phyloP scores from a whole-genome alignment of 1,140 invertebrate genomes.

The Trichonephila inaurata region DNA sequence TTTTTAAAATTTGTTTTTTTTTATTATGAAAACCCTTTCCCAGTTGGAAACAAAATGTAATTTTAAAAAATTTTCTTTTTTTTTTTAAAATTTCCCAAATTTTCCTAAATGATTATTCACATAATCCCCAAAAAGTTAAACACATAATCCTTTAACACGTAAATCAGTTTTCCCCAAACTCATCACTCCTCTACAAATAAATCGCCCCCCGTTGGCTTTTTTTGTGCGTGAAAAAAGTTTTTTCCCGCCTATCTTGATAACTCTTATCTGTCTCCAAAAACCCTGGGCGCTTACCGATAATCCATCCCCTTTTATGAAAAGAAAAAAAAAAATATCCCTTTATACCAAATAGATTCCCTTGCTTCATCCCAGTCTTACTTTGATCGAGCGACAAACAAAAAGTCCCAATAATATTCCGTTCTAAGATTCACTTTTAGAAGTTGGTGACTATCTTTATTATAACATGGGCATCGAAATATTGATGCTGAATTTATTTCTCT shows the following conservation, averaged over 20 bases:
- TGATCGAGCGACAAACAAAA: background rate
- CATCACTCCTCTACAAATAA: background rate
- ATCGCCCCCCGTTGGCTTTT: background rate
- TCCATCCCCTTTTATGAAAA: slow-evolving; percentile 22
- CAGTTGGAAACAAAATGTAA: too few species aligned
- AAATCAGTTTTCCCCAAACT: background rate
- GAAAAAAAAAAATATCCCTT: background rate
- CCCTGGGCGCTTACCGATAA: background rate
- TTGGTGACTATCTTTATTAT: background rate
- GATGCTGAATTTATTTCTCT: too few species aligned
- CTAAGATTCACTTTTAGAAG: background rate
- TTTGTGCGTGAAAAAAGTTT: background rate
- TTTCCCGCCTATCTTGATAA: background rate
- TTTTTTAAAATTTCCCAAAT: too few species aligned
- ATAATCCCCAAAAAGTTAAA: too few species aligned
- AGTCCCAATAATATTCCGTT: background rate
- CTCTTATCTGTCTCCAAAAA: background rate
- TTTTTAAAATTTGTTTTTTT: too few species aligned
- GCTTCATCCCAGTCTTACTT: background rate
- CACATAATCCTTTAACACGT: too few species aligned
- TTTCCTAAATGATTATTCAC: background rate
- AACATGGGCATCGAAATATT: too few species aligned
- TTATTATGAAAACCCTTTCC: too few species aligned
- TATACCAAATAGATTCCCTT: background rate
- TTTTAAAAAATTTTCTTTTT: too few species aligned